phyloP scores from a whole-genome alignment of 1,140 invertebrate genomes.

The Atta texana region DNA sequence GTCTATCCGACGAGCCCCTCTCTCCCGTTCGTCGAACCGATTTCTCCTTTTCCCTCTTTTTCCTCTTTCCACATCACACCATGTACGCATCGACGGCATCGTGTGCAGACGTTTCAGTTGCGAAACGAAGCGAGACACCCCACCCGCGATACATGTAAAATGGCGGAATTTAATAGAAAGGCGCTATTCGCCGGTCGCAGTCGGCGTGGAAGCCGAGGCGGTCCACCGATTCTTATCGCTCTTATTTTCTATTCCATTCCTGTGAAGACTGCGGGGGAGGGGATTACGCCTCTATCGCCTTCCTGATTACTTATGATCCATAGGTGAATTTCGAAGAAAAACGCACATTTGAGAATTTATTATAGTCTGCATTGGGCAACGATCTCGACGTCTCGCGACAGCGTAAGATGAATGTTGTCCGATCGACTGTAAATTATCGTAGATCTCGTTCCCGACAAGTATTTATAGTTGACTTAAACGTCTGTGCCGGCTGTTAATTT shows the following conservation, averaged over 20 bases:
- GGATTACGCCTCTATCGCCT: background rate
- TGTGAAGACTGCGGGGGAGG: slow-evolving; percentile 35
- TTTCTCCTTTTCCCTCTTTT: slow-evolving; percentile 38
- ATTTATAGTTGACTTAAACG: slow-evolving; percentile 16
- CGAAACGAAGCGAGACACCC: slow-evolving; percentile 77
- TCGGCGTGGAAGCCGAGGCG: slow-evolving; percentile 63
- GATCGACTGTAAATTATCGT: slow-evolving; percentile 22
- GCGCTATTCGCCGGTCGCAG: slow-evolving; percentile 67
- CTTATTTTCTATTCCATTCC: slow-evolving; percentile 28
- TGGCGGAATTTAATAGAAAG: slow-evolving; percentile 78
- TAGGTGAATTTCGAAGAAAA: slow-evolving; percentile 18
- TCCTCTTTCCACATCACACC: background rate
- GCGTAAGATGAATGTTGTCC: background rate
- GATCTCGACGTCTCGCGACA: background rate
- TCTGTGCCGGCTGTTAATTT: slow-evolving; percentile 5
- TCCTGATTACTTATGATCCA: background rate
- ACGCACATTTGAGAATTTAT: slow-evolving; percentile 10
- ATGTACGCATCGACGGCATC: slow-evolving; percentile 36
- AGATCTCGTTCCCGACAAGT: slow-evolving; percentile 3
- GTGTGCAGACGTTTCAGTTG: slow-evolving; percentile 64
- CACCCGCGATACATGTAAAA: slow-evolving; percentile 71
- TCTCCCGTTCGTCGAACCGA: background rate
- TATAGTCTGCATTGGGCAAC: background rate
- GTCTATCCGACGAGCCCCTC: slow-evolving; percentile 21
- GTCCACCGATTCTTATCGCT: slow-evolving; percentile 65